A percentile compares a stretch with the other conserved stretches of the same genome.
phyloP scores from a whole-genome alignment of 2,797 vertebrate genomes.

The Eurystomus glaucurus region DNA sequence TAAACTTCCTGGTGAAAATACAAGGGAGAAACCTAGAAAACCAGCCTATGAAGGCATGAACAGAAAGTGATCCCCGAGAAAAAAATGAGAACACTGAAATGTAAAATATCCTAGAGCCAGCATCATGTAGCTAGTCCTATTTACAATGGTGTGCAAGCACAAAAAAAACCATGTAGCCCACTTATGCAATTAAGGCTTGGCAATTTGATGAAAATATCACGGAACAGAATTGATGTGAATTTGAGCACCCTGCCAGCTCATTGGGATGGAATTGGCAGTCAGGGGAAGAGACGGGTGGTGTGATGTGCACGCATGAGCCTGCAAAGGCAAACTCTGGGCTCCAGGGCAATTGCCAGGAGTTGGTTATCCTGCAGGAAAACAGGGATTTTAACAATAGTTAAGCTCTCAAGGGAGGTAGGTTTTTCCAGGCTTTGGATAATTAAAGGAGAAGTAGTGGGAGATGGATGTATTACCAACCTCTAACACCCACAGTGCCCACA shows the following conservation, averaged over 20 bases:
- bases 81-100: not conserved
- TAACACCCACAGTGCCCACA: not conserved
- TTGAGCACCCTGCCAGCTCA: constrained; percentile 72
- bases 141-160: constrained; percentile 43
- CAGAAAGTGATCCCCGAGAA: not conserved
- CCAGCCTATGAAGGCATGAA: not conserved
- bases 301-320: constrained; percentile 64
- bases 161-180: constrained; percentile 55
- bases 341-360: constrained; percentile 68
- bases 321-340: constrained; percentile 66
- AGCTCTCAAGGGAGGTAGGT: constrained; percentile 3
- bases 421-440: not conserved
- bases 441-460: not conserved
- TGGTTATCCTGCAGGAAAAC: constrained; percentile 63
- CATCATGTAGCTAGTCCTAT: constrained; percentile 5
- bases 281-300: constrained; percentile 69
- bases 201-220: constrained; percentile 79
- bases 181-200: constrained; percentile 75
- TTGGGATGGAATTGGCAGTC: constrained; percentile 75
- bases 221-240: constrained; percentile 73
- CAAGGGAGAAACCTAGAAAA: not conserved
- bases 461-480: not conserved
- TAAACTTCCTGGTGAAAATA: not conserved
- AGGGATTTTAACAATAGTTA: constrained; percentile 51
- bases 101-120: constrained; percentile 30